Base-by-base conservation (phyloP, 2,113 vertebrate species). In the Eubucco bourcierii region DNA sequence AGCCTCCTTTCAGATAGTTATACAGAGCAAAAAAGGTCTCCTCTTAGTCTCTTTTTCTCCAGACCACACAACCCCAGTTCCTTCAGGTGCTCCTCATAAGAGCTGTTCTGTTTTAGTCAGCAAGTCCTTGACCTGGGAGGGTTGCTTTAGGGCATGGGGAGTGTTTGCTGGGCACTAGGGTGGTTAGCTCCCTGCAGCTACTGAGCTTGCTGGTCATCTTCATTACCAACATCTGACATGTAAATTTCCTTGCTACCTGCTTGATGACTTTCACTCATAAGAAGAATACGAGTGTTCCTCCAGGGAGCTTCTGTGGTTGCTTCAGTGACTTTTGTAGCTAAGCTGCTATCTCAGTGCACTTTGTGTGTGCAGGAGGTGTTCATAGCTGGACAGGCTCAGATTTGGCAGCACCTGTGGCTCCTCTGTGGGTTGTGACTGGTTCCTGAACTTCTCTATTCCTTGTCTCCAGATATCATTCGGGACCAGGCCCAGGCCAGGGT, bases 361-460 rank as follows among this genome's bases (percentile, higher is more conserved):
- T 25, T 24, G 28, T 56, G 28, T 29, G 1, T 34, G 82, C 58
- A 37, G 33, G 74, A 58, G 13, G 13, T 4, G 27, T 64, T 39
- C 27, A 7, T 3, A 55, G 70, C 3, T 0, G n/a, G 33, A 8
- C 34, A 41, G 46, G 29, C 5, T 4, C 0, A 3, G 28, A 31
- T 52, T 50, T 28, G 33, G 53, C 65, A 37, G 55, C 6, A 7
- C 15, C 31, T 0, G 0, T 27, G 25, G 68, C 21, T 72, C 66
- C 53, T 44, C 25, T 21, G 1, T 1, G 4, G 13, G 34, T n/a
- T 2, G 0, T 5, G 55, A 12, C 6, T 61, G 44, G 37, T 11
- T 63, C 65, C 83, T 47, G 20, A 88, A 12, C 18, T 33, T 25
- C 61, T 58, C 72, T 65, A 18, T 8, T 73, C 29, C 46, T 60